Conservation (phyloP, 2,113 vertebrate genomes). For the Hyaena hyaena region DNA sequence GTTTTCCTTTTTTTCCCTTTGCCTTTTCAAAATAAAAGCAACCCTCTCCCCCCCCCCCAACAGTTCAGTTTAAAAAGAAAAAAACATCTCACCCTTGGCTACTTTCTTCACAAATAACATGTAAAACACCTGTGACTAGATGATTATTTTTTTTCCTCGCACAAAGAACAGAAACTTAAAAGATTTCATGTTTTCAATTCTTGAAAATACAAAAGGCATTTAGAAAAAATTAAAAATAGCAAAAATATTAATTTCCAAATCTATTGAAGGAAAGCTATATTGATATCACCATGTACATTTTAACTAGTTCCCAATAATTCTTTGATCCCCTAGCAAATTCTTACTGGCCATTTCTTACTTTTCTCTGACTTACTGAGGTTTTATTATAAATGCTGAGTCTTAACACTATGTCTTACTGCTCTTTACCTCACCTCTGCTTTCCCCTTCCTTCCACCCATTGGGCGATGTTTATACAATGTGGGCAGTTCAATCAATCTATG, state of each 20-base stretch:
- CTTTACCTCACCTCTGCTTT: not conserved
- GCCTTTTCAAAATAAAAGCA: not conserved
- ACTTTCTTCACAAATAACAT: not conserved
- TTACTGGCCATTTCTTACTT: slow-evolving; percentile 18
- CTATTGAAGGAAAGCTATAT: slow-evolving; percentile 21
- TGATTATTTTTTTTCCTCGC: not conserved
- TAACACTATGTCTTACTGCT: not conserved
- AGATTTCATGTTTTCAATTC: slow-evolving; percentile 19
- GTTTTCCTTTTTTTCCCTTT: not conserved
- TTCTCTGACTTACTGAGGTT: slow-evolving; percentile 3
- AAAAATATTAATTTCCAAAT: slow-evolving; percentile 13
- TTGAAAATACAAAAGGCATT: slow-evolving; percentile 30
- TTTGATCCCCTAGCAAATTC: not conserved
- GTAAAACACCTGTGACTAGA: not conserved
- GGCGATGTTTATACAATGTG: not conserved
- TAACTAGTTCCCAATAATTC: slow-evolving; percentile 56
- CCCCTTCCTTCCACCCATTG: not conserved
- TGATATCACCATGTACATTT: not conserved
- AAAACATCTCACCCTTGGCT: not conserved
- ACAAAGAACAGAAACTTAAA: slow-evolving; percentile 37
- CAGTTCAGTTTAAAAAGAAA: slow-evolving; percentile 31
- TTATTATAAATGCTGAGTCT: not conserved
- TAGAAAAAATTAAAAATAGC: slow-evolving; percentile 49
- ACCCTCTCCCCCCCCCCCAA: accelerated
- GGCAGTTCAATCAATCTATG: not conserved